Conservation (phyloP, 2,888 invertebrate species). For the Theristus sp. region DNA sequence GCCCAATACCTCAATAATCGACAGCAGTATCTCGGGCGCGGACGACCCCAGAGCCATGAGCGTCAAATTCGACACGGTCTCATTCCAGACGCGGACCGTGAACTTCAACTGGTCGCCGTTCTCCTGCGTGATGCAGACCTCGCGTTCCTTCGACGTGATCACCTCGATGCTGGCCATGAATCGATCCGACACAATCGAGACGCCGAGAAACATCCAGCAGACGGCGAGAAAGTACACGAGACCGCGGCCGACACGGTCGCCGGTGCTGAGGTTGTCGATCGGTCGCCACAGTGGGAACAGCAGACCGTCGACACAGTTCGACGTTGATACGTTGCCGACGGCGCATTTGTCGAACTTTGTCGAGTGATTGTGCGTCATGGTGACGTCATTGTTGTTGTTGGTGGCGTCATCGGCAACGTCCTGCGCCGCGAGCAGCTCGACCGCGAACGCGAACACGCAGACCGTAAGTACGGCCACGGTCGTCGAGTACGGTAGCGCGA, state of each 20-base stretch:
- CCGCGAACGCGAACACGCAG: too few relatives aligned
- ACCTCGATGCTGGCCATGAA: conserved; percentile 99
- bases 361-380: too few relatives aligned
- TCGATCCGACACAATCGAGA: conserved; percentile 90
- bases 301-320: conserved; percentile 58
- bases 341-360: conserved; percentile 1
- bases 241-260: neutral
- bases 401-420: too few relatives aligned
- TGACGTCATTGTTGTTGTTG: too few relatives aligned
- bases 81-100: conserved; percentile 84
- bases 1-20: conserved; percentile 82
- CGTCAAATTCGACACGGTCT: conserved; percentile 92
- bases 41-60: conserved; percentile 92
- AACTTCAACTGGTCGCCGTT: neutral
- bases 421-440: too few relatives aligned
- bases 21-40: conserved; percentile 89
- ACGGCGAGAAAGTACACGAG: conserved; percentile 65
- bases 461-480: too few relatives aligned
- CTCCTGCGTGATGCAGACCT: conserved; percentile 49
- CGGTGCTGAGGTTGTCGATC: conserved; percentile 30
- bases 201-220: conserved; percentile 89
- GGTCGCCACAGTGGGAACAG: conserved; percentile 74
- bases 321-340: neutral
- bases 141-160: conserved; percentile 89
- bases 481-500: too few relatives aligned